phyloP scores from a whole-genome alignment of 1,140 invertebrate genomes.

The Zaprionus inermis region DNA sequence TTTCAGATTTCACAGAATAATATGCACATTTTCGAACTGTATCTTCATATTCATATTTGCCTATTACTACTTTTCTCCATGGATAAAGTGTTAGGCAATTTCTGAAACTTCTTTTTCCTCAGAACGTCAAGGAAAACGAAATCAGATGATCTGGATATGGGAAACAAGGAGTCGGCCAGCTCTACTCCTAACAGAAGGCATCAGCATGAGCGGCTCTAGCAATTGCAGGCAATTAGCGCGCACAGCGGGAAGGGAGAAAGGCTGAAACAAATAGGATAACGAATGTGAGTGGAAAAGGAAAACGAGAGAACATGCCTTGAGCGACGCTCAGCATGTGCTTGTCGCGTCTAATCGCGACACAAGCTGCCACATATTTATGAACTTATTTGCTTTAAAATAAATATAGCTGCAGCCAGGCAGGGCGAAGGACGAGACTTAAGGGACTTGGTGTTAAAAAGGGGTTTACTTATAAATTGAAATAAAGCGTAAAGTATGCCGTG shows the following conservation, averaged over 20 bases:
- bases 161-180: background rate
- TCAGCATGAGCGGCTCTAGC: constrained; percentile 65
- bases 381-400: constrained; percentile 80
- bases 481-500: constrained; percentile 68
- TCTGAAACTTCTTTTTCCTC: too few species aligned
- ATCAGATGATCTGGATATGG: too few species aligned
- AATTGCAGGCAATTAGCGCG: constrained; percentile 61
- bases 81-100: too few species aligned
- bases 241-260: constrained; percentile 1
- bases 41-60: too few species aligned
- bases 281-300: background rate
- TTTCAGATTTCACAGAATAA: too few species aligned
- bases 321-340: background rate
- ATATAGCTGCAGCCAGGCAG: constrained; percentile 42
- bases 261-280: background rate
- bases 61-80: too few species aligned
- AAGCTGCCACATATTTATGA: constrained; percentile 68
- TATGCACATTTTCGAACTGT: too few species aligned
- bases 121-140: too few species aligned
- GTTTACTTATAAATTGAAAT: constrained; percentile 74
- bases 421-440: constrained; percentile 37
- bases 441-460: constrained; percentile 65
- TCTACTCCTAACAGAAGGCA: constrained; percentile 27
- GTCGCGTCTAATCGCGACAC: constrained; percentile 1
- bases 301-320: background rate